Percentiles rank a stretch among this genome's conserved stretches.
Conservation (phyloP, 1,140 invertebrate genomes). For the Arctopsyche grandis region DNA sequence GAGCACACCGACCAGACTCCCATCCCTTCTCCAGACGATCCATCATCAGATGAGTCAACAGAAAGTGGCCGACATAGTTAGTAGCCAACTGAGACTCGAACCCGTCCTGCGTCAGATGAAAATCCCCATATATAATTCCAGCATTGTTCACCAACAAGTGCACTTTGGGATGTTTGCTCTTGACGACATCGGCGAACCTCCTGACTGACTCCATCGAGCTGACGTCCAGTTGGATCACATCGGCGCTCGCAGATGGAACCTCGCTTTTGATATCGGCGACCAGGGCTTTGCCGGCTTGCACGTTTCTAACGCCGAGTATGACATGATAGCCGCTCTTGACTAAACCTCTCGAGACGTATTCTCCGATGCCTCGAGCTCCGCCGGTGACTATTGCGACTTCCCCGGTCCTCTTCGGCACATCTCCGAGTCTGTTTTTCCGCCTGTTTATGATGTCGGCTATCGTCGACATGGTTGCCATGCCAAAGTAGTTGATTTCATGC, state of each 20-base stretch:
- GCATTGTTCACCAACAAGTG: conserved; percentile 87
- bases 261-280: conserved; percentile 63
- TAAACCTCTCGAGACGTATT: conserved; percentile 81
- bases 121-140: conserved; percentile 86
- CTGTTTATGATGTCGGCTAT: background rate
- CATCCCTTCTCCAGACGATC: conserved; percentile 75
- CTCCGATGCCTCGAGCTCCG: conserved; percentile 86
- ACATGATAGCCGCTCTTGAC: conserved; percentile 84
- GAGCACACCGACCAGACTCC: conserved; percentile 51
- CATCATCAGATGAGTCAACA: conserved; percentile 84
- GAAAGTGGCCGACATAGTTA: conserved; percentile 91
- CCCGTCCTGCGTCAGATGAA: conserved; percentile 78
- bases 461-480: background rate
- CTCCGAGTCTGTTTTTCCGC: conserved; percentile 50
- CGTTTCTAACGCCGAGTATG: conserved; percentile 82
- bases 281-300: conserved; percentile 68
- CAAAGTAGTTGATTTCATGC: conserved; percentile 6
- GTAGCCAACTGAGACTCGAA: conserved; percentile 85
- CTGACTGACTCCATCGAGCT: conserved; percentile 77
- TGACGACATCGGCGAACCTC: conserved; percentile 76
- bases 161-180: conserved; percentile 71
- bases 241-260: conserved; percentile 62
- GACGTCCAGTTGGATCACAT: conserved; percentile 70
- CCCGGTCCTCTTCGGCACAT: conserved; percentile 63
- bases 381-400: conserved; percentile 88